Base-by-base conservation (phyloP, 2,113 vertebrate genomes). In the Platichthys flesus region DNA sequence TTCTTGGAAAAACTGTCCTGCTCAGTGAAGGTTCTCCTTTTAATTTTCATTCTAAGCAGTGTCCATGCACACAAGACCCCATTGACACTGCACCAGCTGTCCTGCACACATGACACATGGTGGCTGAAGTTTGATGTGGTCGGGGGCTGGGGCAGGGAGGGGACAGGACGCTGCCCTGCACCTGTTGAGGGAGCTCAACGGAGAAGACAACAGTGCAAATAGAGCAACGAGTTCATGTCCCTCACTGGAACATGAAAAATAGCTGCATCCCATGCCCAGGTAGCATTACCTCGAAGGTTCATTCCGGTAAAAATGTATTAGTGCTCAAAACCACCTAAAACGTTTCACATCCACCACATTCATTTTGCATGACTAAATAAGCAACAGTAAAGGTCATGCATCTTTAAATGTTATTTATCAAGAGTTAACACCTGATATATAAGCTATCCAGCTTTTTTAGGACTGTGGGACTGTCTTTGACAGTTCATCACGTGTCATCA, bases 1-100 rank as follows among this genome's bases (percentile, higher is more conserved):
- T 31, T 31, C 31, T 28, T 63, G 12, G 18, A 67, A 31, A 28
- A 51, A 20, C 12, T 10, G 9, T 23, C 0, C 18, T 20, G 49
- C 21, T 40, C 24, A 37, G 35, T 63, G 26, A 37, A n/a, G 42
- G 26, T 16, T 47, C 10, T 31, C 31, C 31, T 47, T 47, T 13
- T 47, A 16, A 16, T 47, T 47, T 14, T 47, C 14, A 47, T 47
- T 61, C 14, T 14, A 9, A 56, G 12, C 23, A 37, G 54, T 3
- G 15, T 24, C 47, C 20, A 14, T 47, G 42, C 7, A 20, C 61
- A 71, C 2, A 26, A 40, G 54, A 61, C 28, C 16, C 37, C 45
- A 23, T 42, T 59, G 63, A 63, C 58, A 37, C 13, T 20, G 42
- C 67, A 59, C 24, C 81, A 85, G 83, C 55, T 90, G 86, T 82